A percentile compares a stretch with the other conserved stretches of the same genome.
These are phyloP conservation scores for Anhinga rufa DNA, from an alignment of 2,113 vertebrate species.

Conservation along the genomic window DNA sequence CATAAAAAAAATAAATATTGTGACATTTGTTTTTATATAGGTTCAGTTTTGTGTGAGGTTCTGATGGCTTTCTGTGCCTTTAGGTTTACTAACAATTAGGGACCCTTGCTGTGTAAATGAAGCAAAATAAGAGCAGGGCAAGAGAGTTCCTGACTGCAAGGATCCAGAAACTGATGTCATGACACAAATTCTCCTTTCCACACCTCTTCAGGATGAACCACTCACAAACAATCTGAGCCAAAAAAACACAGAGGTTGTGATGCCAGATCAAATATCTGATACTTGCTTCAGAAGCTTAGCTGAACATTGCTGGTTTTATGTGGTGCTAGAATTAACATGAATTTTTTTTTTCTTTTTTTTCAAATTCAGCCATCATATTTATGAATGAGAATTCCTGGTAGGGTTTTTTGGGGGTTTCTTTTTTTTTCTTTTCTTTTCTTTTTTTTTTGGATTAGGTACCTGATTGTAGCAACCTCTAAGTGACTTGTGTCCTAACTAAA, in stretches of 20 bases:
- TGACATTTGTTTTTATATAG: neutral
- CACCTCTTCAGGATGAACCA: neutral
- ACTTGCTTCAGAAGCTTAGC: neutral
- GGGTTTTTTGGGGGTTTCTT: too few species aligned
- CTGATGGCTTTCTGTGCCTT: neutral
- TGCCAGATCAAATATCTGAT: neutral
- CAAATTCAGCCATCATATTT: neutral
- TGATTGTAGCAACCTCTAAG: neutral
- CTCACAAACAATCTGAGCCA: neutral
- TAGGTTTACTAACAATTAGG: neutral
- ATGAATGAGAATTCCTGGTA: neutral
- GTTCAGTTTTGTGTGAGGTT: neutral
- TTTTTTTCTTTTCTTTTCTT: neutral
- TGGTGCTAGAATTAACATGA: neutral
- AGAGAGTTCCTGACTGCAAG: neutral
- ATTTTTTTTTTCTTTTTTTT: neutral
- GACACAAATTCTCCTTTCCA: neutral
- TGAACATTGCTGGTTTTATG: neutral
- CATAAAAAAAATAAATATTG: neutral
- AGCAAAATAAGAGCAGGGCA: neutral
- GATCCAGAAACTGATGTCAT: neutral
- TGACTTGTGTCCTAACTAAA: neutral
- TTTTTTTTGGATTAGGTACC: neutral
- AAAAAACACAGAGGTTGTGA: neutral
- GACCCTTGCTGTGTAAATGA: neutral